phyloP scores from a whole-genome alignment of 1,140 invertebrate species.

The Neoseiulus cucumeris region DNA sequence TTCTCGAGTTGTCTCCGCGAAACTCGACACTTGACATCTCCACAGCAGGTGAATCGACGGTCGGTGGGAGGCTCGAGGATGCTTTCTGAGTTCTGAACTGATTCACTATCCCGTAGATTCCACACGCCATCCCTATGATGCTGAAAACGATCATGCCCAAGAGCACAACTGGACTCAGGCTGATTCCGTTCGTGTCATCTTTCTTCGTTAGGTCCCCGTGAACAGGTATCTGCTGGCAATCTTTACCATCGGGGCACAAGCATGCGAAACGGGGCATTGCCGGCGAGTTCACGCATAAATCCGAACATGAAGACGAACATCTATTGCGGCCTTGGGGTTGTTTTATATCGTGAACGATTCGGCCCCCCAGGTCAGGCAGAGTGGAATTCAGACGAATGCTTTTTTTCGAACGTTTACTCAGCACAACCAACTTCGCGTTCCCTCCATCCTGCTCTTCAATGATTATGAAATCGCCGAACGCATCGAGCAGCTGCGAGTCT shows the following conservation, averaged over 20 bases:
- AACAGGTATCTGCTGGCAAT: no score
- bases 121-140: no score
- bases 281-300: slow-evolving; percentile 5
- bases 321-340: background rate
- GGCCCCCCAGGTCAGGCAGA: background rate
- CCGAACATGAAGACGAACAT: background rate
- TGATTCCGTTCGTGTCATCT: no score
- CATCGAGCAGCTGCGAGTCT: background rate
- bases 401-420: background rate
- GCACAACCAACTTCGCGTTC: background rate
- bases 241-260: background rate
- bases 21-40: no score
- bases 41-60: no score
- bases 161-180: no score
- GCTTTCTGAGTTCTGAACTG: no score
- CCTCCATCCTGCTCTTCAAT: background rate
- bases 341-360: background rate
- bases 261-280: background rate
- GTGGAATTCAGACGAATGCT: background rate
- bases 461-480: background rate
- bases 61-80: no score
- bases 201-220: no score
- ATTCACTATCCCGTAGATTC: no score
- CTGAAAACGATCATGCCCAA: no score
- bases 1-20: no score